Percentiles rank a stretch among this genome's conserved stretches.
phyloP scores from a whole-genome alignment of 2,797 vertebrate genomes.

The Gobionotothen gibberifrons region DNA sequence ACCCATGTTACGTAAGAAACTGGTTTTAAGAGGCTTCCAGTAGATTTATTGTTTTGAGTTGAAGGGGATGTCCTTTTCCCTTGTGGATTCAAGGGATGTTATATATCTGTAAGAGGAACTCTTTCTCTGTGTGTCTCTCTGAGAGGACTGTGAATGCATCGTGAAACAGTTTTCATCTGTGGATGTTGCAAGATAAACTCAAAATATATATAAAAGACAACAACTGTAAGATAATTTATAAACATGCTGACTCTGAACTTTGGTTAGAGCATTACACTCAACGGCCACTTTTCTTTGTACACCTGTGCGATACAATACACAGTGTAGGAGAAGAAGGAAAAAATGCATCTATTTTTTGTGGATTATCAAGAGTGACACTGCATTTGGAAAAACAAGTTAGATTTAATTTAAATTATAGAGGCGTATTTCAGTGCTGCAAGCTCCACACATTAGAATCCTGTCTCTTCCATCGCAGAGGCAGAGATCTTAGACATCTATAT shows the following conservation, averaged over 20 bases:
- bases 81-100: conserved; percentile 10
- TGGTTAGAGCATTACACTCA: background rate
- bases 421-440: background rate
- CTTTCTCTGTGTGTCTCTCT: conserved; percentile 7
- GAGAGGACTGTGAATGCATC: background rate
- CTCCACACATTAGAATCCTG: background rate
- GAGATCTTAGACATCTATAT: background rate
- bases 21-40: conserved; percentile 6
- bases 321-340: background rate
- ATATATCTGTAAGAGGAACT: conserved; percentile 16
- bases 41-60: conserved; percentile 12
- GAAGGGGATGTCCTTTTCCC: conserved; percentile 4
- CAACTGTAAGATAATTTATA: background rate
- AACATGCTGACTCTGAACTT: background rate
- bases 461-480: background rate
- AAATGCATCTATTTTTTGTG: background rate
- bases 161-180: conserved; percentile 10
- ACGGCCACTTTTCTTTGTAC: background rate
- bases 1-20: conserved; percentile 11
- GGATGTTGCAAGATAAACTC: background rate
- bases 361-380: background rate
- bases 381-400: background rate
- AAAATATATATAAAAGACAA: conserved; percentile 20
- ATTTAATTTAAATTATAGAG: background rate
- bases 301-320: background rate